Evolutionary conservation across 2,113 vertebrate genomes (phyloP).

Genomic region (Chiloscyllium plagiosum): DNA sequence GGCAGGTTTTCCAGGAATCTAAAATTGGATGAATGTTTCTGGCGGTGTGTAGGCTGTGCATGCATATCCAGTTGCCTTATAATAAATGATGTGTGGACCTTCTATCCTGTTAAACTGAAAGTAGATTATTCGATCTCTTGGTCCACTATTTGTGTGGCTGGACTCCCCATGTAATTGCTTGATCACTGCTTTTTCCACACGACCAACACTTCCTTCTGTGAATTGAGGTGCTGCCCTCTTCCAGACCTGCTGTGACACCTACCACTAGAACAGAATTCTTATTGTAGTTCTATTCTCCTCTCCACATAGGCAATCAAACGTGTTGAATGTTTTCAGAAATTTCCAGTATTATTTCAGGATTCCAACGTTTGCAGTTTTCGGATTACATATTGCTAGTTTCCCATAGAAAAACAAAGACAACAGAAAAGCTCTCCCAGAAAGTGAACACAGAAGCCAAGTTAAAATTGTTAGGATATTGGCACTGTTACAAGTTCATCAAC

Average conservation of each 20-base stretch:
- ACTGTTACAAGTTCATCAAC: not conserved
- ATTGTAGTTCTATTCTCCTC: not conserved
- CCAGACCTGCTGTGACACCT: not conserved
- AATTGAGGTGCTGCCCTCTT: not conserved
- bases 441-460: not conserved
- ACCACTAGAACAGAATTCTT: not conserved
- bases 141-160: too few species aligned
- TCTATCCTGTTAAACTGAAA: too few species aligned
- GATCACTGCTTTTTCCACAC: not conserved
- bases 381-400: not conserved
- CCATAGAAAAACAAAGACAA: not conserved
- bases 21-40: too few species aligned
- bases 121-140: too few species aligned
- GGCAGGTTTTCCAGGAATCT: too few species aligned
- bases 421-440: not conserved
- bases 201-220: not conserved
- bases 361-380: not conserved
- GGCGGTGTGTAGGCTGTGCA: too few species aligned
- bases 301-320: not conserved
- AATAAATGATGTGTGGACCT: too few species aligned
- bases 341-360: not conserved
- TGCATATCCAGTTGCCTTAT: too few species aligned
- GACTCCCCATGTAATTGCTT: not conserved
- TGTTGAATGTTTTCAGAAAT: not conserved
- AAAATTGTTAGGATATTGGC: not conserved